Percentiles rank a stretch among this genome's conserved stretches.
These are phyloP conservation scores for Stercorarius parasiticus DNA, from an alignment of 2,113 vertebrate genomes.

Conservation along the genomic window DNA sequence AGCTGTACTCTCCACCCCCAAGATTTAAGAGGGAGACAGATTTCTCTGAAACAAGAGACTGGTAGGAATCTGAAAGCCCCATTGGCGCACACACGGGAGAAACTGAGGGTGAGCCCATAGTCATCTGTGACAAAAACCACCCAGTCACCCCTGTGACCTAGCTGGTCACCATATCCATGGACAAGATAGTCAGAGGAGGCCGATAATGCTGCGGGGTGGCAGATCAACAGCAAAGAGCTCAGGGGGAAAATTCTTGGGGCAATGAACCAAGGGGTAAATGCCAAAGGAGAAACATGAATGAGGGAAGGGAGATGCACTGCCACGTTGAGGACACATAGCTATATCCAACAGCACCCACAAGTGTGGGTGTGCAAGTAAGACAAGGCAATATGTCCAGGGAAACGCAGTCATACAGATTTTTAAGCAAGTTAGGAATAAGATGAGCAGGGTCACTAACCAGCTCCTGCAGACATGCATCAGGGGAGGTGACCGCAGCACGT, in stretches of 20 bases:
- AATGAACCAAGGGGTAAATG: background rate
- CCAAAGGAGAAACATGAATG: background rate
- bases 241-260: background rate
- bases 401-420: background rate
- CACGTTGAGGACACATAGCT: fast-evolving
- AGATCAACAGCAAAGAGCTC: background rate
- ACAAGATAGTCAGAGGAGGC: background rate
- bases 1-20: background rate
- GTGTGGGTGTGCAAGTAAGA: background rate
- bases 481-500: background rate
- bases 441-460: background rate
- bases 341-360: background rate
- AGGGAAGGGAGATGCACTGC: background rate
- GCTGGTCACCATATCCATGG: background rate
- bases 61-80: background rate
- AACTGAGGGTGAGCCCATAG: background rate
- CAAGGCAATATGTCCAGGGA: background rate
- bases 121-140: background rate
- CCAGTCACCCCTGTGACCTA: background rate
- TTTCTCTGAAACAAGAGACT: background rate
- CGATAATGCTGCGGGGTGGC: background rate
- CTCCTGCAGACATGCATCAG: background rate
- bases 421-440: background rate
- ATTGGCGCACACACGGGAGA: background rate
- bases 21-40: background rate